phyloP scores from a whole-genome alignment of 2,113 vertebrate species.

The Calidris pygmaea region DNA sequence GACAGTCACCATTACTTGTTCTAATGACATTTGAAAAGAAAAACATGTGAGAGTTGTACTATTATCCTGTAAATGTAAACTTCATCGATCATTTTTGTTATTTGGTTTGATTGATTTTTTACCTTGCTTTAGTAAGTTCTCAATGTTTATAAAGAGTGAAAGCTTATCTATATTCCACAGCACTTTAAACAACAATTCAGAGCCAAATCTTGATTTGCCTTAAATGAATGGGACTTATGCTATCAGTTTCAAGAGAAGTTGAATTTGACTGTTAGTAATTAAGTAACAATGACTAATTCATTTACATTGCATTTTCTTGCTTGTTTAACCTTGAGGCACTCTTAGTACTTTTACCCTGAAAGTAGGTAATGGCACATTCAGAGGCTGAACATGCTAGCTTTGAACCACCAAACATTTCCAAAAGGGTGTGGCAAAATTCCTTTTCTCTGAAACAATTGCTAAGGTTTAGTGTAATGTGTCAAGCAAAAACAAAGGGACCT shows the following conservation, averaged over 20 bases:
- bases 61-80: not conserved
- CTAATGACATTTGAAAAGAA: constrained; percentile 51
- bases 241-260: not conserved
- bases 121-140: not conserved
- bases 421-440: constrained; percentile 51
- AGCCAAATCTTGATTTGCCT: not conserved
- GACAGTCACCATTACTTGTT: constrained; percentile 63
- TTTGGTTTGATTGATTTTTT: not conserved
- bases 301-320: not conserved
- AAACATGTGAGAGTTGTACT: not conserved
- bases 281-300: not conserved
- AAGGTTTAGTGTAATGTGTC: not conserved
- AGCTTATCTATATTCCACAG: not conserved
- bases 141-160: not conserved
- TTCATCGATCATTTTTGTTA: not conserved
- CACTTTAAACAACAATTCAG: not conserved
- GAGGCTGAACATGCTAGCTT: not conserved
- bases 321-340: constrained; percentile 35
- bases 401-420: not conserved
- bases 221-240: not conserved
- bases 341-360: not conserved
- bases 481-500: constrained; percentile 31
- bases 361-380: not conserved
- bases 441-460: constrained; percentile 53
- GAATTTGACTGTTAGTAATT: not conserved